Evolutionary conservation across 2,888 invertebrate species (phyloP), one percentile per base, ranked within the genome.

Genomic region (Mongoloraphidia duomilia): DNA sequence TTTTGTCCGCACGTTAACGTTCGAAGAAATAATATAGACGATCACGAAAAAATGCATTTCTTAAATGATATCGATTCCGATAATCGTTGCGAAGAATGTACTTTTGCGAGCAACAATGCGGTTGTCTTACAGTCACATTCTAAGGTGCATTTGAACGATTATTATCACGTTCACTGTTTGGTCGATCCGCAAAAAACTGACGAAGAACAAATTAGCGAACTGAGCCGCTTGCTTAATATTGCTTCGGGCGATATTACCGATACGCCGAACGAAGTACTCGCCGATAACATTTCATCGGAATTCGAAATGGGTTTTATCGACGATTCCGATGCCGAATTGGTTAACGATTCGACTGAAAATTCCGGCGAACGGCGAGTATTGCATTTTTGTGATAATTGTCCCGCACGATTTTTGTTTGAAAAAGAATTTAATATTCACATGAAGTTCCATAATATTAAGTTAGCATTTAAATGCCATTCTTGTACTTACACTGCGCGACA

Each of bases 1-100:
- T 82, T 77, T 62, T 91, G 91, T 62, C 88, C 90, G 0, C 87
- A 87, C 63, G 83, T 88, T 11, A 87, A 87, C 61, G 73, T 82
- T n/a, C 74, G 87, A 45, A 80, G 84, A 59, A 79, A 81, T 41
- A 87, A 86, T 64, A 82, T 91, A 50, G 79, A 80, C 34, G 84
- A 86, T 58, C 91, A 92, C 65, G 89, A 90, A 64, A 80, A 81
- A 62, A 84, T 88, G 76, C 89, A 89, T 64, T 73, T 70, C 34
- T 33, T 13, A 10, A 38, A 45, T n/a, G 51, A 54, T 8, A 63
- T 70, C 56, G 76, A 76, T 55, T 71, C 73, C 46, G 77, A 78
- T 46, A 74, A 75, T 34, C 78, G 79, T 56, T 90, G 89, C 63
- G 75, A 79, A 12, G 82, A 84, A 60, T 90, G 90, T 63, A 84